Percentiles rank a stretch among this genome's conserved stretches.
Conservation (phyloP, 2,113 vertebrate species). For the Lethenteron reissneri region DNA sequence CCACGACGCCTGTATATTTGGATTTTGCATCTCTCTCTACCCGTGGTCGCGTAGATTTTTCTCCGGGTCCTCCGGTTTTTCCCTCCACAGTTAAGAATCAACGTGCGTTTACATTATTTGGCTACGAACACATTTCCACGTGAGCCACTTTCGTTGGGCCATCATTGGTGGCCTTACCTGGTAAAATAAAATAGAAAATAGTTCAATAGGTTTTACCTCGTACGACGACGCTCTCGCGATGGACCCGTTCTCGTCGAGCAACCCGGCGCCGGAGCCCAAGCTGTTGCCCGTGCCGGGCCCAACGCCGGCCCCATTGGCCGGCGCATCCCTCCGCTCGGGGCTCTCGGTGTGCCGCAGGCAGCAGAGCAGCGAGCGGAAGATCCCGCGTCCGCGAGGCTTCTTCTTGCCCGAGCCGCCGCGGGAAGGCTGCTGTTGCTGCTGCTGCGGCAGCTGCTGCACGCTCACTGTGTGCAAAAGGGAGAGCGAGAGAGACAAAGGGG, state of each 20-base stretch:
- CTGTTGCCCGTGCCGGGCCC: not conserved
- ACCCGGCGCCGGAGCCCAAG: not conserved
- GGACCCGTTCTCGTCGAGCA: slow-evolving; percentile 1
- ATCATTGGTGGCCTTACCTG: too few relatives aligned
- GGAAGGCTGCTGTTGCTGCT: not conserved
- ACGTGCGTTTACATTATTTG: too few relatives aligned
- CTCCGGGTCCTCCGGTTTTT: too few relatives aligned
- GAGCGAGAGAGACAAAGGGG: not conserved
- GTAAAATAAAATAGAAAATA: too few relatives aligned
- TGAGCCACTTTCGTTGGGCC: too few relatives aligned
- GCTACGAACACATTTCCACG: too few relatives aligned
- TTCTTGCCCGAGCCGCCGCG: not conserved
- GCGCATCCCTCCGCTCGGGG: not conserved
- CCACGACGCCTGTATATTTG: too few relatives aligned
- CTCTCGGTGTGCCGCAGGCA: not conserved
- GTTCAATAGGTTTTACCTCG: not conserved
- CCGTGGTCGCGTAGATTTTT: too few relatives aligned
- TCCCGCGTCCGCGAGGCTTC: slow-evolving; percentile 1
- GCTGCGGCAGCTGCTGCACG: not conserved
- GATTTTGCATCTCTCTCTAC: too few relatives aligned
- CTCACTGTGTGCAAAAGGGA: not conserved
- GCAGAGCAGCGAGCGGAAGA: slow-evolving; percentile 1
- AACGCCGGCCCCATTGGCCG: too few relatives aligned
- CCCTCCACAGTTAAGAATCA: too few relatives aligned
- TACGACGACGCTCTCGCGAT: not conserved